Conservation (phyloP, 2,888 invertebrate genomes). For the Thelaira solivaga region DNA sequence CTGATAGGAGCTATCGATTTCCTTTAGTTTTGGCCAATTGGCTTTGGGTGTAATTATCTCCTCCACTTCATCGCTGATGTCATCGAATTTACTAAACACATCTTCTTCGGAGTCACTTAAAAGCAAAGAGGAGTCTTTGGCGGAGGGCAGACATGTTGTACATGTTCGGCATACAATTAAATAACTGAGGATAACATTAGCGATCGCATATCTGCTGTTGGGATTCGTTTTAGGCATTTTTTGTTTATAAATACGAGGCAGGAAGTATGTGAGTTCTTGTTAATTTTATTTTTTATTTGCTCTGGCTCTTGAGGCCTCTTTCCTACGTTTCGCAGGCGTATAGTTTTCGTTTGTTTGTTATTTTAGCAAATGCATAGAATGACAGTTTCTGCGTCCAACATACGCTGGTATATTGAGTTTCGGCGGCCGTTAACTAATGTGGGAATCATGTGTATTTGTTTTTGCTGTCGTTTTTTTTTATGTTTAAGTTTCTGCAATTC, state of each 20-base stretch:
- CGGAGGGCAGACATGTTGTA: slow-evolving; percentile 52
- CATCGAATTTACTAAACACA: slow-evolving; percentile 59
- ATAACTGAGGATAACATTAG: slow-evolving; percentile 50
- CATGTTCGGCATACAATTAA: slow-evolving; percentile 53
- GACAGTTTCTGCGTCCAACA: slow-evolving; percentile 10
- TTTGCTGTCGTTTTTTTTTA: too few relatives aligned
- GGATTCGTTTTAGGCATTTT: slow-evolving; percentile 53
- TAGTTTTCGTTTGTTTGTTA: slow-evolving; percentile 6
- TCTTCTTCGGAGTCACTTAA: slow-evolving; percentile 57
- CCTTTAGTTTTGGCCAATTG: slow-evolving; percentile 48
- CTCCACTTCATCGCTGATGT: slow-evolving; percentile 54
- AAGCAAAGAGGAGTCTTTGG: slow-evolving; percentile 52
- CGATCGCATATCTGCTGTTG: slow-evolving; percentile 45
- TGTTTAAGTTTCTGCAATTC: slow-evolving; percentile 21
- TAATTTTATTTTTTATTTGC: background rate
- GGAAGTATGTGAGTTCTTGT: slow-evolving; percentile 29
- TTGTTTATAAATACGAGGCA: slow-evolving; percentile 54
- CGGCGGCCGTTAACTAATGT: slow-evolving; percentile 42
- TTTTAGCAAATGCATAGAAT: slow-evolving; percentile 19
- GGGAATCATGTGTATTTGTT: slow-evolving; percentile 46
- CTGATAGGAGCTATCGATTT: slow-evolving; percentile 50
- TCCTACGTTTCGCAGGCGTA: background rate
- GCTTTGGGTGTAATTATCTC: slow-evolving; percentile 45
- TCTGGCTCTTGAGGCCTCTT: slow-evolving; percentile 12
- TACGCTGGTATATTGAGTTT: slow-evolving; percentile 40